phyloP scores from a whole-genome alignment of 2,113 vertebrate genomes.

The Talpa occidentalis region DNA sequence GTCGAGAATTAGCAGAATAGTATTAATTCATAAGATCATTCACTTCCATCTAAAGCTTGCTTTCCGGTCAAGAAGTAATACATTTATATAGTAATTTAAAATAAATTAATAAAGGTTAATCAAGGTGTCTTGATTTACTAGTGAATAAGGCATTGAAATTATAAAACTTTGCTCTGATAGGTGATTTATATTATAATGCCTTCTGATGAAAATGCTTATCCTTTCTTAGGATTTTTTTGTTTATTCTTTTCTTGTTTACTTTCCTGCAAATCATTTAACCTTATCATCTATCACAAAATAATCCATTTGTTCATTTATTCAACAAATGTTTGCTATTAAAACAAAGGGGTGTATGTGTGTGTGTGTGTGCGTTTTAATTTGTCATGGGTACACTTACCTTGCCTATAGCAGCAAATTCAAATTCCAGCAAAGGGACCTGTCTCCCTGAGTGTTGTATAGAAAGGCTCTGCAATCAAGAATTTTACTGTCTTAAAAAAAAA shows the following conservation, averaged over 20 bases:
- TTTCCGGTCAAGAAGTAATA: slow-evolving; percentile 66
- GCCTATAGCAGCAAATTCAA: slow-evolving; percentile 28
- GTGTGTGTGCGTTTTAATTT: slow-evolving; percentile 47
- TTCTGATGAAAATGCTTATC: slow-evolving; percentile 3
- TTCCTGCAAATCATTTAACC: slow-evolving; percentile 53
- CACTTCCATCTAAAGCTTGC: slow-evolving; percentile 69
- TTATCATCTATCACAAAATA: slow-evolving; percentile 57
- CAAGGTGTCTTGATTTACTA: slow-evolving; percentile 53
- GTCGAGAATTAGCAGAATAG: slow-evolving; percentile 36
- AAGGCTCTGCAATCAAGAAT: slow-evolving; percentile 34
- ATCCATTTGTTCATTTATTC: slow-evolving; percentile 46
- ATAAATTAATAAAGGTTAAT: slow-evolving; percentile 50
- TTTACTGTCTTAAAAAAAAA: slow-evolving; percentile 56
- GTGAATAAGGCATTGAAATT: slow-evolving; percentile 33
- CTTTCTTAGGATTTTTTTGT: neutral
- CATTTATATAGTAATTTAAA: slow-evolving; percentile 29
- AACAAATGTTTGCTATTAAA: slow-evolving; percentile 51
- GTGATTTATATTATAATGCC: slow-evolving; percentile 12
- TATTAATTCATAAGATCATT: slow-evolving; percentile 60
- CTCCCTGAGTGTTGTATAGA: neutral
- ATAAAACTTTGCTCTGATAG: neutral
- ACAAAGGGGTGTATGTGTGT: neutral
- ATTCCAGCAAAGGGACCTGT: neutral
- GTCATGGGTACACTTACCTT: neutral
- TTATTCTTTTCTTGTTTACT: slow-evolving; percentile 55